phyloP scores from a whole-genome alignment of 1,140 invertebrate genomes.

The Drosophila hydei region DNA sequence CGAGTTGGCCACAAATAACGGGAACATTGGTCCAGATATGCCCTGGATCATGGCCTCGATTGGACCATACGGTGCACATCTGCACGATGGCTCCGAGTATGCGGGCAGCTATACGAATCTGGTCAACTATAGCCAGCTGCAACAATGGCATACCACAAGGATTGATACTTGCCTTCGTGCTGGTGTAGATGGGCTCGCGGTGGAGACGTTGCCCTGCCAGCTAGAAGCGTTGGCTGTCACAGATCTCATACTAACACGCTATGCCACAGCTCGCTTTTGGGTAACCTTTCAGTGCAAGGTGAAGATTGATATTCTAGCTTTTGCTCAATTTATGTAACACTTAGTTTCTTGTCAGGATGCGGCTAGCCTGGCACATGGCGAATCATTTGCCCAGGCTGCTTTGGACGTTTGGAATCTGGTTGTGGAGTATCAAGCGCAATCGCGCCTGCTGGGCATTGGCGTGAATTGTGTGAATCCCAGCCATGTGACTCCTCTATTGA shows the following conservation, averaged over 20 bases:
- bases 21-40: constrained; percentile 22
- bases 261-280: constrained; percentile 90
- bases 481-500: constrained; percentile 86
- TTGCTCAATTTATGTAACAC: neutral
- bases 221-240: constrained; percentile 92
- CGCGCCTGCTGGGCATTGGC: constrained; percentile 89
- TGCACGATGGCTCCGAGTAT: constrained; percentile 96
- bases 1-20: constrained; percentile 39
- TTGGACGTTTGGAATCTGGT: constrained; percentile 85
- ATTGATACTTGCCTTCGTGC: constrained; percentile 89
- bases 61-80: constrained; percentile 94
- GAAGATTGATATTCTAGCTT: neutral
- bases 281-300: constrained; percentile 85
- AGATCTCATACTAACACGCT: constrained; percentile 89
- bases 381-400: constrained; percentile 87
- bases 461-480: constrained; percentile 92
- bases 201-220: constrained; percentile 94
- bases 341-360: constrained; percentile 85
- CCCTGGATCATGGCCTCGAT: constrained; percentile 92
- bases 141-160: constrained; percentile 92
- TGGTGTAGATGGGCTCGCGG: constrained; percentile 92
- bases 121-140: constrained; percentile 87
- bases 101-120: constrained; percentile 91
- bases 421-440: constrained; percentile 86
- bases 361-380: constrained; percentile 89